Evolutionary conservation across 2,797 vertebrate genomes (phyloP), one percentile per base, ranked within the genome.

Genomic region (Eidolon dupreanum): DNA sequence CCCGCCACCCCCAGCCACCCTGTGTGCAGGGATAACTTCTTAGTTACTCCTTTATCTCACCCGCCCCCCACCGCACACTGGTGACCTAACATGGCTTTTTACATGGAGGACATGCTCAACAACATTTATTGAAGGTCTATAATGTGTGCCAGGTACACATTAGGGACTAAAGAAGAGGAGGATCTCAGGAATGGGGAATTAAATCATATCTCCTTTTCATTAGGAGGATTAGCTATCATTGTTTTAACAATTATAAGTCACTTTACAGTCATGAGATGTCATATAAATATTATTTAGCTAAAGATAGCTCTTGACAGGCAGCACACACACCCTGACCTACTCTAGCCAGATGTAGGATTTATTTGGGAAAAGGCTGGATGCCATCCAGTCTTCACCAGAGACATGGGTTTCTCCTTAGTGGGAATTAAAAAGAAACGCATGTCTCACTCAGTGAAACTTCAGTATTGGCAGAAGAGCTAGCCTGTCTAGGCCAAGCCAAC

Each of bases 281-380:
- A 9, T 7, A 3, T 59, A 51, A 46, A 68, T 83, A 8, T 59
- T 90, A 70, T 49, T 88, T 63, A 77, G 79, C 33, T 43, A 65
- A 41, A 17, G 59, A 55, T n/a, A 66, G 49, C 16, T 59, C 57
- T 79, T 59, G 51, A 53, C 20, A 73, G 73, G 86, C 20, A 59
- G 82, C n/a, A 41, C 33, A 57, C 46, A 71, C 15, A 20, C 4
- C 55, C 31, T 53, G 24, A 26, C 20, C 24, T 31, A 33, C 36
- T 22, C 68, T 9, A 8, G 70, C 75, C 81, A 75, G 88, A 24
- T 13, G 20, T 1, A 59, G 81, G 33, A 22, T 87, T 91, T 79
- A 66, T 65, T 36, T 90, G 93, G 75, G 36, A 93, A 82, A 79
- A 81, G 51, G 2, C 51, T 79, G 83, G 90, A 78, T 83, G 79